Base-by-base conservation (phyloP, 2,113 vertebrate species). In the Trematocara zebra region DNA sequence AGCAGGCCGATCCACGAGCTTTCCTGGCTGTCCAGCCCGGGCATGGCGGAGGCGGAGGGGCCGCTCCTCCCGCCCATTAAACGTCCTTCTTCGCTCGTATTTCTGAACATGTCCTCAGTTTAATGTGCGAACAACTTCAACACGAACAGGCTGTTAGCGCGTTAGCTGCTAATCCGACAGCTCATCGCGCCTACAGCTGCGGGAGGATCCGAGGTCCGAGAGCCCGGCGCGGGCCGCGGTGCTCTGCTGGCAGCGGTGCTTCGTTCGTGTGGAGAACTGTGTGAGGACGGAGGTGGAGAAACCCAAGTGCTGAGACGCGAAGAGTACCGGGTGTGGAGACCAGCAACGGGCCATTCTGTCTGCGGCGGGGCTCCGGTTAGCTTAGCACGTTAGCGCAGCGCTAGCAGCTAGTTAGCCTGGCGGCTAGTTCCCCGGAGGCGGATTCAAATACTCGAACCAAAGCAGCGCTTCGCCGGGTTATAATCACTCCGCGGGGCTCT, bases 1-100 rank as follows among this genome's bases (percentile, higher is more conserved):
- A 96, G 69, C 61, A 95, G 40, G 53, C 94, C 90, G 37, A 95
- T 89, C 96, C 96, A 96, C 87, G 96, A 93, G 85, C 93, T 95
- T 52, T 95, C 95, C 86, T 94, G 91, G 5, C 35, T 20, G 2
- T 23, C 85, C 0, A 90, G 85, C 7, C 78, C 87, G 64, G 78
- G 23, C 4, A 94, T 85, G 49, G 93, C 0, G 8, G 49, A 84
- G 82, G 72, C 5, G 2, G 87, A 10, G 57, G 93, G 28, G 17
- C 91, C 6, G 56, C 84, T 78, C 31, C 78, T 78, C 69, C 83
- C 87, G 56, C 80, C 59, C 9, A 92, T 80, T 4, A 86, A 74
- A 37, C 82, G 87, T 80, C 83, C 78, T 10, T 95, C 94, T 2
- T 59, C 52, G 44, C 33, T 91, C 59, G 91, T 51, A 72, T 61